Evolutionary conservation across 2,113 vertebrate genomes (phyloP).

Genomic region (Opisthocomus hoazin): DNA sequence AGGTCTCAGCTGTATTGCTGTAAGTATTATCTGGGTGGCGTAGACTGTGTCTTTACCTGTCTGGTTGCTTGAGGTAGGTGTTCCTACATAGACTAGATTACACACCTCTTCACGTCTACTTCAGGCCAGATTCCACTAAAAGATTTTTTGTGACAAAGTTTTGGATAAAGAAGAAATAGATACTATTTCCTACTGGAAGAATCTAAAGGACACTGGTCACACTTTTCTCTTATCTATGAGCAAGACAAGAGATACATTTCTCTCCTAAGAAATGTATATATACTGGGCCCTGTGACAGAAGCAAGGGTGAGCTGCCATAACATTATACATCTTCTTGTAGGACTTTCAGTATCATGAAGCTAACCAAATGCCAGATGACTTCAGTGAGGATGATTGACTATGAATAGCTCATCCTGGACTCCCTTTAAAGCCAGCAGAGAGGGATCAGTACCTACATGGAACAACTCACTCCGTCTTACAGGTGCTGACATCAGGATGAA

Average conservation of each 20-base stretch:
- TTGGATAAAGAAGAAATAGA: background rate
- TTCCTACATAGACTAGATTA: background rate
- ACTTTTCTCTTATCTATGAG: background rate
- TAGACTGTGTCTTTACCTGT: background rate
- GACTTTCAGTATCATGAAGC: background rate
- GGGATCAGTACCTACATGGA: background rate
- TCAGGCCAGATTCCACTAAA: background rate
- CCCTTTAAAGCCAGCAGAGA: background rate
- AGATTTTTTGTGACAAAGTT: background rate
- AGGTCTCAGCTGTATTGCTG: background rate
- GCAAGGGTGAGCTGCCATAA: background rate
- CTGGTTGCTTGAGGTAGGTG: background rate
- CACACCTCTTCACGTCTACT: background rate
- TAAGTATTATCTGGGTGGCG: background rate
- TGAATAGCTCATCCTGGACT: background rate
- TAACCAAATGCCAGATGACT: background rate
- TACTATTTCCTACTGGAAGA: background rate
- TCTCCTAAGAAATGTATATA: background rate
- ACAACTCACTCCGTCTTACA: background rate
- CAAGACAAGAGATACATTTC: background rate
- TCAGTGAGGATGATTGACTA: background rate
- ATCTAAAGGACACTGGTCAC: background rate
- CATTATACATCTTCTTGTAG: background rate
- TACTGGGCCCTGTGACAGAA: background rate
- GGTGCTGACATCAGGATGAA: background rate